Base-by-base conservation (phyloP, 2,113 vertebrate species). In the Malurus elegans region DNA sequence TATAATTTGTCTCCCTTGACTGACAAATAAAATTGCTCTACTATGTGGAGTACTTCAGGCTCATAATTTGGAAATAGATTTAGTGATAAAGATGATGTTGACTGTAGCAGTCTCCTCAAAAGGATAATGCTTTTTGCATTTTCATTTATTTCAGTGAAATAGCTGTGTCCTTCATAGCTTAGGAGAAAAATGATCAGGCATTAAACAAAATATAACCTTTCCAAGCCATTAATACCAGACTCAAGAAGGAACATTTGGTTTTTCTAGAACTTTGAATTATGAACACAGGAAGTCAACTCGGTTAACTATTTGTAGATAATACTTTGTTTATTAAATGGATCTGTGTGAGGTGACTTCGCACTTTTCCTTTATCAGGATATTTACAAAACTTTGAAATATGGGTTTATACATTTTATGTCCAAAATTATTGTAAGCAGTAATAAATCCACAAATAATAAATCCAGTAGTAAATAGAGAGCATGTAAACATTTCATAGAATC, bases 241-340 rank as follows among this genome's bases (percentile, higher is more conserved):
- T 78, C 57, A 56, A 87, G 51, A 85, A 38, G 32, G 38, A 80
- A 71, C 70, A 90, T 88, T 47, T 93, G 69, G 1, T 95, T 92
- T 93, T 87, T 93, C 65, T 81, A 90, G 56, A 92, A 78, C 81
- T 50, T 87, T 78, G 78, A 93, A n/a, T 78, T 92, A 47, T 34
- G 74, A 74, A 32, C 65, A 45, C 25, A 62, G 67, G 19, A 70
- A 90, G 40, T 73, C 54, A 80, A 34, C 13, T 79, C 73, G 47
- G 61, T 90, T 92, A 81, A 87, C 78, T 92, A 32, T 79, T 78
- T 80, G 56, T 76, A 81, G 78, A 71, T 93, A 87, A 54, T 57
- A 56, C 17, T 92, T 70, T 74, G 42, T 80, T 80, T 67, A 65
- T 74, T 84, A 58, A 86, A 62, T 58, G 28, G 15, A 53, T 62